A percentile compares a stretch with the other conserved stretches of the same genome.
Conservation (phyloP, 2,888 invertebrate genomes). For the Dasysyrphus tricinctus region DNA sequence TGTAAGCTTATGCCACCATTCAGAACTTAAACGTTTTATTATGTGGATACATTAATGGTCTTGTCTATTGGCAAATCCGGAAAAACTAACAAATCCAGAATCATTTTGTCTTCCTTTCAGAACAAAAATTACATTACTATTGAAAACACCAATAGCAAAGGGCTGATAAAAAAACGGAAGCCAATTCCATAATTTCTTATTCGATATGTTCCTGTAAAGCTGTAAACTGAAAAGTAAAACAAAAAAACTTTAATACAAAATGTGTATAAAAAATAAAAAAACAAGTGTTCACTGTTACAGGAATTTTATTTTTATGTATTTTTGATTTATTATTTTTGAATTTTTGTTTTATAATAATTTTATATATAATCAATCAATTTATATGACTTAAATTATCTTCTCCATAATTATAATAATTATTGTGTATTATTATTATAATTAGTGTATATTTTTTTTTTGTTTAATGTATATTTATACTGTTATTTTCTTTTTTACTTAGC, state of each 20-base stretch:
- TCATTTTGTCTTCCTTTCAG: too few relatives aligned
- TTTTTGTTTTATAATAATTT: slow-evolving; percentile 52
- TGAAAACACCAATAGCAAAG: neutral
- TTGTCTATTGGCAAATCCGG: too few relatives aligned
- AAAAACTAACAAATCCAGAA: too few relatives aligned
- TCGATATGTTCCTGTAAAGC: neutral
- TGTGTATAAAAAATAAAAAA: slow-evolving; percentile 27
- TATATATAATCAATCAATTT: slow-evolving; percentile 49
- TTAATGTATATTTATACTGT: slow-evolving; percentile 35
- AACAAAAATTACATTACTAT: too few relatives aligned
- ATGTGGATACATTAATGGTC: too few relatives aligned
- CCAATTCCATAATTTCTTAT: neutral
- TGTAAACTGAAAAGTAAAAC: slow-evolving; percentile 15
- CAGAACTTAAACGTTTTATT: too few relatives aligned
- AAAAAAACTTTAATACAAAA: slow-evolving; percentile 23
- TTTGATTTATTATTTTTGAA: slow-evolving; percentile 63
- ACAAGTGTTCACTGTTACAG: slow-evolving; percentile 68
- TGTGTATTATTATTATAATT: slow-evolving; percentile 49
- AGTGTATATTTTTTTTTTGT: slow-evolving; percentile 29
- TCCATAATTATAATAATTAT: slow-evolving; percentile 48
- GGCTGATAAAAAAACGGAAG: neutral
- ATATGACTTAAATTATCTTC: slow-evolving; percentile 62
- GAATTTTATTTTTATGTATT: slow-evolving; percentile 63
- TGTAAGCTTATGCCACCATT: too few relatives aligned
- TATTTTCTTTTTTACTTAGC: slow-evolving; percentile 63